phyloP scores from a whole-genome alignment of 2,797 vertebrate genomes.

The Semotilus atromaculatus region DNA sequence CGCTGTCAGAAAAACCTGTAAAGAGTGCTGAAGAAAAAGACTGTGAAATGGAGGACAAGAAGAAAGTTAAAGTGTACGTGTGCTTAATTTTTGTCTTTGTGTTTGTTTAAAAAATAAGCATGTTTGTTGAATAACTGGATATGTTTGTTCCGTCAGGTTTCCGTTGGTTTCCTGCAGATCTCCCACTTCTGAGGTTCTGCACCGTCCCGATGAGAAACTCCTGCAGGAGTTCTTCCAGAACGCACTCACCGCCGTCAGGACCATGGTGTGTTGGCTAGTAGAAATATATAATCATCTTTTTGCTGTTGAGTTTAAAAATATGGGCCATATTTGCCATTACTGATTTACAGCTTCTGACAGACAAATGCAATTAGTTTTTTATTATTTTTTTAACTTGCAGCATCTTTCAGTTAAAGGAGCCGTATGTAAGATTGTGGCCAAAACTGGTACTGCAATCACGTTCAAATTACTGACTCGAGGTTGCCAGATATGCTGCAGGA shows the following conservation, averaged over 20 bases:
- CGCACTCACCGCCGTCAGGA: conserved; percentile 73
- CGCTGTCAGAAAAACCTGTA: conserved; percentile 44
- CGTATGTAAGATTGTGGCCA: no score
- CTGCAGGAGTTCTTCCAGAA: conserved; percentile 76
- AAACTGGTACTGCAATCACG: no score
- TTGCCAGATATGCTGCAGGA: no score
- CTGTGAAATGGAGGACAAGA: conserved; percentile 49
- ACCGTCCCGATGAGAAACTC: conserved; percentile 72
- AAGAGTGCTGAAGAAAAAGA: conserved; percentile 51
- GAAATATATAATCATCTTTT: not conserved
- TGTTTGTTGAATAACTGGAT: conserved; percentile 28
- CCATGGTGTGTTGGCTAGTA: conserved; percentile 75
- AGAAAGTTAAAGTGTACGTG: conserved; percentile 62
- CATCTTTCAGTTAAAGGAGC: not conserved
- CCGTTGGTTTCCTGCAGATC: conserved; percentile 69
- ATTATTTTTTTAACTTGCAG: no score
- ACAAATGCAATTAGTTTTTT: not conserved
- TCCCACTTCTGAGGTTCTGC: conserved; percentile 13
- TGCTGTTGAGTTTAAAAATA: not conserved
- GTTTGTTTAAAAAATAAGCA: not conserved
- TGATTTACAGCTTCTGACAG: not conserved
- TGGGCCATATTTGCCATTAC: not conserved
- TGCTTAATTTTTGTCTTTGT: not conserved
- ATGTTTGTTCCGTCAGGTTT: conserved; percentile 65
- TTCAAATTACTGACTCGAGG: no score